Conservation (phyloP, 2,113 vertebrate species). For the Lanius ludovicianus region DNA sequence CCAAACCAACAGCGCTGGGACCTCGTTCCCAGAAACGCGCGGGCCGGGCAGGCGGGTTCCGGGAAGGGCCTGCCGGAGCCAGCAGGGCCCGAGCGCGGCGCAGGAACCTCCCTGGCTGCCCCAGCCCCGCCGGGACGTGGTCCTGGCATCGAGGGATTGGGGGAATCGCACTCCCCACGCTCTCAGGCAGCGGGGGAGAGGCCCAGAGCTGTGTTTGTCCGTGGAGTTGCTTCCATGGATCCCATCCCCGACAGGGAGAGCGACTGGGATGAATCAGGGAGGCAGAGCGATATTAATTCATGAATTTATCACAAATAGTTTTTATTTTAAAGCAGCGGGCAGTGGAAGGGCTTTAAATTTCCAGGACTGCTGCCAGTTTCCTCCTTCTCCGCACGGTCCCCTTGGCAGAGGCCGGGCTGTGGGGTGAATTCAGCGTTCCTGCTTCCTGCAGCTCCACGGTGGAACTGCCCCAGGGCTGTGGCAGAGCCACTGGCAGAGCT, state of each 20-base stretch:
- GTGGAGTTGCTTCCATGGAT: not conserved
- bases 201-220: not conserved
- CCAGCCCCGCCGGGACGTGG: not conserved
- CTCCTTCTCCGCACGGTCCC: not conserved
- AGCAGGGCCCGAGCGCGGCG: conserved; percentile 1
- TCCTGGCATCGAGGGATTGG: not conserved
- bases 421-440: not conserved
- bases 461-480: not conserved
- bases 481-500: not conserved
- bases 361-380: conserved; percentile 45
- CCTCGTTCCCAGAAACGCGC: conserved; percentile 58
- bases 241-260: not conserved
- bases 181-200: not conserved
- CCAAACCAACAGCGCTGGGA: conserved; percentile 68
- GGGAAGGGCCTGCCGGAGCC: conserved; percentile 61
- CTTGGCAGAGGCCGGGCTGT: not conserved
- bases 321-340: conserved; percentile 8
- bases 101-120: conserved; percentile 19
- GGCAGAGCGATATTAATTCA: conserved; percentile 1
- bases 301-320: conserved; percentile 13
- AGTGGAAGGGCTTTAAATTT: conserved; percentile 42
- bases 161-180: not conserved
- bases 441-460: not conserved
- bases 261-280: not conserved
- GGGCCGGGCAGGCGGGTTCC: conserved; percentile 69